These are phyloP conservation scores for Drosophila heteroneura DNA, from an alignment of 2,888 invertebrate species.

Conservation along the genomic window DNA sequence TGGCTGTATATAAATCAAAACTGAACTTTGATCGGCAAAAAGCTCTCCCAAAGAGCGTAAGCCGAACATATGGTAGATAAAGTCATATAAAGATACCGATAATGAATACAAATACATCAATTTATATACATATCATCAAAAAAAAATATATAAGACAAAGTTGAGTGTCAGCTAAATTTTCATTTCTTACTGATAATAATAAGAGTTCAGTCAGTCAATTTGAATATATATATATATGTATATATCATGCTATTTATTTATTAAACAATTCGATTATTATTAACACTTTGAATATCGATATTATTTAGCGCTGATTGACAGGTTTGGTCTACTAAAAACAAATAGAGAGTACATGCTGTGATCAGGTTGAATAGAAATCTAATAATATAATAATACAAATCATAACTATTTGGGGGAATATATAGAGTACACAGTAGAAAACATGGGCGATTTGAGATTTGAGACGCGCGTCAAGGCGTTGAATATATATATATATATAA, in stretches of 20 bases:
- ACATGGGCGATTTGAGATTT: conserved; percentile 62
- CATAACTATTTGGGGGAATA: conserved; percentile 24
- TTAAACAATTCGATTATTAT: conserved; percentile 80
- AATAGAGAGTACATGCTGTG: conserved; percentile 25
- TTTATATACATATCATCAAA: conserved; percentile 3
- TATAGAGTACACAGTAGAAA: conserved; percentile 27
- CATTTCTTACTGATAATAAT: conserved; percentile 19
- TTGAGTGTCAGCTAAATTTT: not conserved
- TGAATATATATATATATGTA: conserved; percentile 21
- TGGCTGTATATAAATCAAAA: conserved; percentile 19
- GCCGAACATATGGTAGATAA: not conserved
- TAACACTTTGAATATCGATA: conserved; percentile 77
- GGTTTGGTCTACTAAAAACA: conserved; percentile 69
- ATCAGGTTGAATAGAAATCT: conserved; percentile 33
- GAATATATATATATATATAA: conserved; percentile 29
- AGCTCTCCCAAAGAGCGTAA: conserved; percentile 21
- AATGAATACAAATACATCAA: not conserved
- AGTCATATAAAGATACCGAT: conserved; percentile 5
- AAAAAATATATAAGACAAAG: not conserved
- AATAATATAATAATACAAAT: conserved; percentile 54
- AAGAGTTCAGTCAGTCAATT: not conserved
- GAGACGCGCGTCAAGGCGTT: conserved; percentile 56
- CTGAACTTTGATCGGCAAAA: conserved; percentile 44
- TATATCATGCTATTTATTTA: conserved; percentile 70
- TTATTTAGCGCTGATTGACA: conserved; percentile 63